A percentile compares a stretch with the other conserved stretches of the same genome.
Conservation (phyloP, 2,797 vertebrate species). For the Tamandua tetradactyla region DNA sequence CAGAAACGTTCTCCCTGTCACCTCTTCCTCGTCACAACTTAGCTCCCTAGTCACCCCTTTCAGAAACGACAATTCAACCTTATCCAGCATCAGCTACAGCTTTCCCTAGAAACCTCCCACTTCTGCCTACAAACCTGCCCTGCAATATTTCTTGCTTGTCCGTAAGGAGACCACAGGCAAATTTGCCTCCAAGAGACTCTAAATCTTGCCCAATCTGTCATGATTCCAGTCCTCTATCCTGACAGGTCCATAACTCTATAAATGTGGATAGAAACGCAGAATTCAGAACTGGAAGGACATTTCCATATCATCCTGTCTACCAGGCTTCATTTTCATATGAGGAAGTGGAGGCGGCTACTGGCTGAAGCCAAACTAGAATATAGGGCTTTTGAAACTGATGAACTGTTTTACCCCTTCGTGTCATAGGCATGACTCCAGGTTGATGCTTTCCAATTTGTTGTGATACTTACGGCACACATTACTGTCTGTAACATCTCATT, state of each 20-base stretch:
- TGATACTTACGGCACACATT: background rate
- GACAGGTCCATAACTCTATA: background rate
- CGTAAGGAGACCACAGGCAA: background rate
- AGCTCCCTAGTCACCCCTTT: background rate
- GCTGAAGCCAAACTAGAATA: background rate
- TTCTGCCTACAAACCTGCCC: background rate
- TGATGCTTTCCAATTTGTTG: slow-evolving; percentile 16
- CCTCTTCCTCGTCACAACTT: background rate
- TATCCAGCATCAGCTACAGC: background rate
- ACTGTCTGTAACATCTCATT: background rate
- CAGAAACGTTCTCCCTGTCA: background rate
- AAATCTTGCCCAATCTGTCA: slow-evolving; percentile 2
- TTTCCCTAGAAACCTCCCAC: background rate
- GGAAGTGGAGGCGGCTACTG: background rate
- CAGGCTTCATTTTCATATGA: background rate
- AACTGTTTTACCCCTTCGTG: background rate
- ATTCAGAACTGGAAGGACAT: background rate
- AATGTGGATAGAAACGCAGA: background rate
- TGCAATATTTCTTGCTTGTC: background rate
- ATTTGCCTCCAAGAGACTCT: background rate
- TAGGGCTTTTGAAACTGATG: background rate
- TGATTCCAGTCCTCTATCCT: background rate
- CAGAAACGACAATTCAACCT: background rate
- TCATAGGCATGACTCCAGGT: background rate
- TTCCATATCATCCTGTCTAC: background rate